Evolutionary conservation across 2,797 vertebrate genomes (phyloP).

Genomic region (Sebastes matsubarae): DNA sequence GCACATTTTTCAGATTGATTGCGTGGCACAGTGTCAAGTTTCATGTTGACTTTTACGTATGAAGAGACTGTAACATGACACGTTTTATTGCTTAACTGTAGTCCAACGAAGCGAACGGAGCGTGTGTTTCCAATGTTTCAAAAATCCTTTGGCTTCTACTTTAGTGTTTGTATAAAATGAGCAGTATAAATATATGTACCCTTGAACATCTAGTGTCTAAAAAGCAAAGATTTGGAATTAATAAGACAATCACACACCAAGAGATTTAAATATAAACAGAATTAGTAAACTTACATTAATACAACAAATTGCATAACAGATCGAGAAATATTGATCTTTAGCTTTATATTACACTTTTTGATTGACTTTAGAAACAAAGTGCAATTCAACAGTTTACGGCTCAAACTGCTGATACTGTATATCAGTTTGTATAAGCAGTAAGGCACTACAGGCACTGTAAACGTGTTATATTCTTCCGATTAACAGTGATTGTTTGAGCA

Average conservation of each 20-base stretch:
- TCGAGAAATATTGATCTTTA: constrained; percentile 38
- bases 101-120: not conserved
- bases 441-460: constrained; percentile 51
- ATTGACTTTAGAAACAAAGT: constrained; percentile 63
- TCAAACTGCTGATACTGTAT: constrained; percentile 21
- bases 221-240: constrained; percentile 22
- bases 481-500: constrained; percentile 43
- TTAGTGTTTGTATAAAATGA: constrained; percentile 38
- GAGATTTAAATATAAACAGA: constrained; percentile 47
- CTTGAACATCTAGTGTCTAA: constrained; percentile 22
- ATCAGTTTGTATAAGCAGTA: constrained; percentile 4
- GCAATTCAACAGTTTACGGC: constrained; percentile 53
- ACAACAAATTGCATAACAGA: constrained; percentile 26
- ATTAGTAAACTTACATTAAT: constrained; percentile 48
- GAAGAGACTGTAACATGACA: not conserved
- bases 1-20: not conserved
- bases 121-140: not conserved
- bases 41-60: not conserved
- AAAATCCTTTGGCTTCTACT: constrained; percentile 31
- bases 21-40: not conserved
- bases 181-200: constrained; percentile 17
- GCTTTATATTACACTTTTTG: constrained; percentile 38
- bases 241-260: constrained; percentile 40
- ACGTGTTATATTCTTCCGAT: constrained; percentile 22
- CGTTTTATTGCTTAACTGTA: not conserved